Conservation (phyloP, 2,888 invertebrate species). For the Tupiocoris notatus region DNA sequence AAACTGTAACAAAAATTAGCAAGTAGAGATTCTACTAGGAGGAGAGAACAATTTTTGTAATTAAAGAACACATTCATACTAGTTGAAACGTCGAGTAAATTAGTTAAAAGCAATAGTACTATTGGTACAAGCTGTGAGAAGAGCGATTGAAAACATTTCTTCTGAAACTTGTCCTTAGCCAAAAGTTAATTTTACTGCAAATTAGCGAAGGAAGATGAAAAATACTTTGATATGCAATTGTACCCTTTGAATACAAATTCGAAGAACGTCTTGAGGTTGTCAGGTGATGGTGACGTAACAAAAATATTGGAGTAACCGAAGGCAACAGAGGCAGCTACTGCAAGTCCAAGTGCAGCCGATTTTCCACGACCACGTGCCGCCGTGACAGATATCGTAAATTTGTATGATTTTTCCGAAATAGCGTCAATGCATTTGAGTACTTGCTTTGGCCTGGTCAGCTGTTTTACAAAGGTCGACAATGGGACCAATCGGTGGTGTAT, state of each 20-base stretch:
- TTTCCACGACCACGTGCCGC: conserved; percentile 97
- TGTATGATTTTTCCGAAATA: conserved; percentile 83
- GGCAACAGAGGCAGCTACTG: conserved; percentile 82
- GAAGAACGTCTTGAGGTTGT: conserved; percentile 95
- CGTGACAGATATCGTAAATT: conserved; percentile 90
- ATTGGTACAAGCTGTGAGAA: too few relatives aligned
- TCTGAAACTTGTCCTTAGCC: too few relatives aligned
- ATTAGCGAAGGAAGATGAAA: too few relatives aligned
- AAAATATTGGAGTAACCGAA: conserved; percentile 90
- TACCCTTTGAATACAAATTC: conserved; percentile 93
- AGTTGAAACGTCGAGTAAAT: too few relatives aligned
- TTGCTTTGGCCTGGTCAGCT: conserved; percentile 81
- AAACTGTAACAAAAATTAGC: conserved; percentile 58
- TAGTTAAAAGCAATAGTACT: too few relatives aligned
- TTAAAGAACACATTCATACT: too few relatives aligned
- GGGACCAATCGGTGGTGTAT: conserved; percentile 88
- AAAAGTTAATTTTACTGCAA: too few relatives aligned
- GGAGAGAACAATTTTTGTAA: too few relatives aligned
- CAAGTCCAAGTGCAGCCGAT: conserved; percentile 92
- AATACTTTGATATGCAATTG: too few relatives aligned
- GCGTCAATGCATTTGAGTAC: conserved; percentile 91
- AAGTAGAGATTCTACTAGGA: not conserved
- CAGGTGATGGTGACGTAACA: conserved; percentile 96
- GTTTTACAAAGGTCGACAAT: conserved; percentile 88
- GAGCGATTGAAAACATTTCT: too few relatives aligned